Evolutionary conservation across 2,797 vertebrate genomes (phyloP), one percentile per base, ranked within the genome.

Genomic region (Centroberyx gerrardi): DNA sequence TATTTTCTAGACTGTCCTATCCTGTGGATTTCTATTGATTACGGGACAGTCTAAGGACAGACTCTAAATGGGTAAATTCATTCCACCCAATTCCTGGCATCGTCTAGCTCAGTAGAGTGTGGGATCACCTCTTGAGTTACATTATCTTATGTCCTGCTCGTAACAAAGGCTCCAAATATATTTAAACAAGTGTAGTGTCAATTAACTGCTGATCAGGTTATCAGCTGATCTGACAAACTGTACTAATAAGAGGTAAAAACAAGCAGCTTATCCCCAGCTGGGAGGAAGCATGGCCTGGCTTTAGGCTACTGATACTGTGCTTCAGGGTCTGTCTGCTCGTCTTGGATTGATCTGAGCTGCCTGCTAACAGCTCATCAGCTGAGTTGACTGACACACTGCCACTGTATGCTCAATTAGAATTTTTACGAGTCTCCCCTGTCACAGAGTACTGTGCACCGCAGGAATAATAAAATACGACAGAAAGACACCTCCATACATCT

Each of bases 341-440:
- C 46, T 6, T 8, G 14, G 4, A 6, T 36, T 10, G 59, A 65
- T 53, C 18, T 3, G 5, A 74, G 46, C 63, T 54, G 62, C 63
- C 68, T 60, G 68, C 42, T 54, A 56, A 78, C 48, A 73, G 69
- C 61, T 69, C 49, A 46, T 49, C 74, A 62, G 70, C 70, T 14
- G 31, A 36, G 62, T 52, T 49, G 33, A 28, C 12, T 14, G 28
- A 65, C 62, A 72, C 7, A 40, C 12, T 12, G 38, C 38, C 8
- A 10, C 40, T 42, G 2, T 42, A 42, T 42, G 60, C 18, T 55
- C 60, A 29, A 85, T 83, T 83, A 79, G 55, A 55, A 85, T 85
- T 85, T 83, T 69, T 74, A 74, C 76, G 75, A 81, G 78, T 68
- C 73, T 69, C 79, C 80, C 40, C 60, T 66, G 72, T 81, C 40